A percentile compares a stretch with the other conserved stretches of the same genome.
Conservation (phyloP, 2,888 invertebrate species). For the Adela reaumurella region DNA sequence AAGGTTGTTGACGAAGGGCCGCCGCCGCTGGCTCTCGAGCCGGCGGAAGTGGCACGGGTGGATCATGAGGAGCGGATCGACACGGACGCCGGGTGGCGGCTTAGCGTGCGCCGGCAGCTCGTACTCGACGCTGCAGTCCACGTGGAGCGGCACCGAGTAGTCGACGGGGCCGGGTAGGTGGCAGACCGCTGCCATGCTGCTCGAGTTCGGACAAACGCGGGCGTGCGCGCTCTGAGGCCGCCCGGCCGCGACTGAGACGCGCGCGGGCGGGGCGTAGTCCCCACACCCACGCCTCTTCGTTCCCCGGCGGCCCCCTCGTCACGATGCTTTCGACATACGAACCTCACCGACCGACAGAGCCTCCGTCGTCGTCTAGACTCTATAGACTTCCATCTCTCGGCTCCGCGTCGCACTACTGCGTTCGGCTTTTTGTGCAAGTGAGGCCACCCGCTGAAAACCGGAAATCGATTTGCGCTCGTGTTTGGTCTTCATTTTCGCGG, state of each 20-base stretch:
- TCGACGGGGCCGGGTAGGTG: constrained; percentile 25
- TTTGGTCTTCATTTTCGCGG: neutral
- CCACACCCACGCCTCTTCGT: neutral
- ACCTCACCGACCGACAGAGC: no score
- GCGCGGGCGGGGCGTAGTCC: neutral
- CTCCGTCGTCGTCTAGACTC: no score
- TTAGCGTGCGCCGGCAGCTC: constrained; percentile 71
- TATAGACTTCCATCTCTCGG: no score
- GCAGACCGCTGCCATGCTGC: neutral
- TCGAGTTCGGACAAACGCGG: neutral
- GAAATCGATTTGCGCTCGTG: neutral
- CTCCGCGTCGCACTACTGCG: neutral
- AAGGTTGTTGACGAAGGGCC: constrained; percentile 68
- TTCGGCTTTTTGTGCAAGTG: neutral
- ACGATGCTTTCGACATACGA: no score
- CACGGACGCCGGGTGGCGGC: constrained; percentile 64
- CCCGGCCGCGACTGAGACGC: neutral
- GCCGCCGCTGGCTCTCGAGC: constrained; percentile 65
- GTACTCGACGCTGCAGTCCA: constrained; percentile 74
- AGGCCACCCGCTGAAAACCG: neutral
- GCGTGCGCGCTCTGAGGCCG: neutral
- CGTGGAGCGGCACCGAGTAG: constrained; percentile 67
- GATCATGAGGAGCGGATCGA: constrained; percentile 72
- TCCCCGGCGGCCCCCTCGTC: no score
- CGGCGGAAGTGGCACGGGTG: constrained; percentile 73